Evolutionary conservation across 2,888 invertebrate species (phyloP).

Genomic region (Nasonia oneida): DNA sequence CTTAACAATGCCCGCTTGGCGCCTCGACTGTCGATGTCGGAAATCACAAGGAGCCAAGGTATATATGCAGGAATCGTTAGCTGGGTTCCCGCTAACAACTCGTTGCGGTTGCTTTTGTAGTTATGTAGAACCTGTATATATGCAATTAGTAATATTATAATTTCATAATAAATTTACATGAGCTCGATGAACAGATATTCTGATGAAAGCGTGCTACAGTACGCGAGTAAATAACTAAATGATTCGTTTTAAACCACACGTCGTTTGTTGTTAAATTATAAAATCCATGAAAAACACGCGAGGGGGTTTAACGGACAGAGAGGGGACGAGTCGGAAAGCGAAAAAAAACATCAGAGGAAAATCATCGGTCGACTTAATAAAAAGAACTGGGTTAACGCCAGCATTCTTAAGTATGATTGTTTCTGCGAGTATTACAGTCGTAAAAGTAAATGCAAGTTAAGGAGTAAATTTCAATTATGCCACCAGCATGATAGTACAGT

Average conservation of each 20-base stretch:
- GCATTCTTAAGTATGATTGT: slow-evolving; percentile 45
- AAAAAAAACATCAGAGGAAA: neutral
- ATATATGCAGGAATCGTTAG: slow-evolving; percentile 7
- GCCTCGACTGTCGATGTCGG: slow-evolving; percentile 26
- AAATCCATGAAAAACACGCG: neutral
- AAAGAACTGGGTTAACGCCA: slow-evolving; percentile 29
- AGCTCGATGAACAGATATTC: no score
- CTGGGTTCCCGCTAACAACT: neutral
- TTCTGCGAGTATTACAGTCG: slow-evolving; percentile 19
- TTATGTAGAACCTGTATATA: neutral
- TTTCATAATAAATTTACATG: no score
- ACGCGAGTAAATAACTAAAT: no score
- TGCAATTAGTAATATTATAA: neutral
- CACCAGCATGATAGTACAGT: neutral
- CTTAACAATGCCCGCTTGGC: slow-evolving; percentile 6
- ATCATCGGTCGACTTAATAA: slow-evolving; percentile 7
- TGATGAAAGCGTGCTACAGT: no score
- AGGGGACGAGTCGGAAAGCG: neutral
- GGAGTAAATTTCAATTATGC: slow-evolving; percentile 46
- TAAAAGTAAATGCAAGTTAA: slow-evolving; percentile 27
- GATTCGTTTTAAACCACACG: no score
- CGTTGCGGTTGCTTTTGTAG: neutral
- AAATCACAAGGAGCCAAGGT: neutral
- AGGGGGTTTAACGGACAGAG: no score
- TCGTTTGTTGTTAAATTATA: no score